phyloP scores from a whole-genome alignment of 2,797 vertebrate species.

The Sebastes alutus region DNA sequence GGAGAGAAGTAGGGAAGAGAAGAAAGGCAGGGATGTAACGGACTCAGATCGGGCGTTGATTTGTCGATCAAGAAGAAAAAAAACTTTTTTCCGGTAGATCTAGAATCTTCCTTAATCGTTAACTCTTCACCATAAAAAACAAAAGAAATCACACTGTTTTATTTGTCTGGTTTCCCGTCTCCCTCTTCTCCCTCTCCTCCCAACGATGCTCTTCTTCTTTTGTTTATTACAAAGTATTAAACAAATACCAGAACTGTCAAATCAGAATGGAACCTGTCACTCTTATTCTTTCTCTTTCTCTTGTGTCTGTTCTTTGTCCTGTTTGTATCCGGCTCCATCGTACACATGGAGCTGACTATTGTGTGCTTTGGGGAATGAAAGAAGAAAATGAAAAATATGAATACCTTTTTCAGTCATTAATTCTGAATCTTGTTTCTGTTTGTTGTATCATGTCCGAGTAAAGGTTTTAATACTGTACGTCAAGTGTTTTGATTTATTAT shows the following conservation, averaged over 20 bases:
- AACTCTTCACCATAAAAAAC: conserved; percentile 61
- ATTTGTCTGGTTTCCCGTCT: conserved; percentile 61
- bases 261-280: conserved; percentile 66
- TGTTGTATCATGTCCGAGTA: conserved; percentile 84
- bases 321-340: conserved; percentile 70
- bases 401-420: conserved; percentile 76
- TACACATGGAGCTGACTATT: conserved; percentile 72
- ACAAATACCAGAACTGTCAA: conserved; percentile 70
- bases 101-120: conserved; percentile 69
- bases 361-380: conserved; percentile 74
- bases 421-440: conserved; percentile 83
- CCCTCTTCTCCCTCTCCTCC: conserved; percentile 29
- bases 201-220: conserved; percentile 55
- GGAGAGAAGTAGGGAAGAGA: background rate
- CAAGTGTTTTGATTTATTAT: conserved; percentile 40
- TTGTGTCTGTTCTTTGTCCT: conserved; percentile 61
- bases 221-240: conserved; percentile 80
- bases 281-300: conserved; percentile 55
- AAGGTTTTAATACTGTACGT: conserved; percentile 83
- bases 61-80: conserved; percentile 48
- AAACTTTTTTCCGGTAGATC: conserved; percentile 62
- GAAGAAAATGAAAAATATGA: conserved; percentile 64
- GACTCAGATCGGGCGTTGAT: conserved; percentile 52
- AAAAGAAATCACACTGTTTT: conserved; percentile 49
- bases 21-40: conserved; percentile 12